These are phyloP conservation scores for Ctenopoma kingsleyae DNA, from an alignment of 2,797 vertebrate genomes.

Conservation along the genomic window DNA sequence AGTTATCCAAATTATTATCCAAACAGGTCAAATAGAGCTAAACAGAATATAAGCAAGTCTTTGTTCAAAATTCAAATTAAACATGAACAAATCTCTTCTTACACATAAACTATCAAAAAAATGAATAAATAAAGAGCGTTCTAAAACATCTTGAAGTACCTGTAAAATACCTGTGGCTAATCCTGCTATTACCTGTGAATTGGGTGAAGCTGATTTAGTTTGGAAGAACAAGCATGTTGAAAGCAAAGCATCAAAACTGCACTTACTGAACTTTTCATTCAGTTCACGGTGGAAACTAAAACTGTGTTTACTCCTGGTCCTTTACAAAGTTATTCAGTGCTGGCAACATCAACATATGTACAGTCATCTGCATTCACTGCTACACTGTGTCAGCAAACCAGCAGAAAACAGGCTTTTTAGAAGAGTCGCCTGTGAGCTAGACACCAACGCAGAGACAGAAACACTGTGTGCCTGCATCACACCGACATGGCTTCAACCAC, in stretches of 20 bases:
- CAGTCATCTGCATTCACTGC: conserved; percentile 22
- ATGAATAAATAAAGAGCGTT: background rate
- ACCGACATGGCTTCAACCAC: conserved; percentile 3
- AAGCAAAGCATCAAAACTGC: background rate
- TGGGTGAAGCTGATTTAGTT: background rate
- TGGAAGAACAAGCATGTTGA: background rate
- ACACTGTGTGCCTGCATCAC: conserved; percentile 25
- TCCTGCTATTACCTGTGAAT: background rate
- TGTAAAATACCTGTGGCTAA: background rate
- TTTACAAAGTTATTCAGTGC: background rate
- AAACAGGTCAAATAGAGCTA: too few species aligned
- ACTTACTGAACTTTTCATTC: background rate
- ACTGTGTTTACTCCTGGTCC: background rate
- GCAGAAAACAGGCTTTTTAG: conserved; percentile 16
- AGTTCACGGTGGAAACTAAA: background rate
- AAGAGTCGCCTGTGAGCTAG: conserved; percentile 16
- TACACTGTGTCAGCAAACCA: conserved; percentile 31
- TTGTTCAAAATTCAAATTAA: background rate
- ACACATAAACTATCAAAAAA: background rate
- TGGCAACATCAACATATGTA: conserved; percentile 5
- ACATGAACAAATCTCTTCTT: background rate
- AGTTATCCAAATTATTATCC: too few species aligned
- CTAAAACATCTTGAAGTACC: background rate
- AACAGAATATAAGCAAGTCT: too few species aligned
- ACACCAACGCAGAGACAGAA: conserved; percentile 32